Evolutionary conservation across 2,113 vertebrate species (phyloP).

Genomic region (Meleagris gallopavo): DNA sequence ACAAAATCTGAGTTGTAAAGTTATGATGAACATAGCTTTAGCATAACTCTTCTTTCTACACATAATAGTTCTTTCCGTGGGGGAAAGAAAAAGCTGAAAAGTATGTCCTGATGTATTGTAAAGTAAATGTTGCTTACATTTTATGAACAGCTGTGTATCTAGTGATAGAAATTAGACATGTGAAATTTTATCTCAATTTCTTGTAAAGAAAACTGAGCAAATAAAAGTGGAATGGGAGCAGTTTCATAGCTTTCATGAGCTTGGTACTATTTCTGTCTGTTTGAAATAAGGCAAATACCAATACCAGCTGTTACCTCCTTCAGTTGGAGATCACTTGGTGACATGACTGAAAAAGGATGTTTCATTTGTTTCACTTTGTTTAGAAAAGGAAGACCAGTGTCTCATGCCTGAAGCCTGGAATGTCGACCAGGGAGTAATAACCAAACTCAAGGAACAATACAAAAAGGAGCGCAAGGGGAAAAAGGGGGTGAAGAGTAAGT

Average conservation of each 20-base stretch:
- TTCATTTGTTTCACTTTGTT: conserved; percentile 91
- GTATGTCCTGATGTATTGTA: not conserved
- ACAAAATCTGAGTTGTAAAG: not conserved
- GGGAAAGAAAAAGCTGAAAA: conserved; percentile 9
- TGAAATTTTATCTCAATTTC: not conserved
- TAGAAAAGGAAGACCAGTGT: conserved; percentile 98
- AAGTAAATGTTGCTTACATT: not conserved
- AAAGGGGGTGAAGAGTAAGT: conserved; percentile 99
- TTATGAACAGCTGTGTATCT: not conserved
- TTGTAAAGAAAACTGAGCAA: conserved; percentile 27
- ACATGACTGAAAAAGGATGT: conserved; percentile 84
- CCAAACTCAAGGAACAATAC: conserved; percentile 99
- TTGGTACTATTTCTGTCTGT: conserved; percentile 59
- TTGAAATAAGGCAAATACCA: conserved; percentile 57
- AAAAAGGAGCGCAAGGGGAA: conserved; percentile 99
- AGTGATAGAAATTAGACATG: not conserved
- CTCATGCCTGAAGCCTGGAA: conserved; percentile 98
- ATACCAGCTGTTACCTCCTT: conserved; percentile 62
- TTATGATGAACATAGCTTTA: not conserved
- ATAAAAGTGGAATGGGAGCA: conserved; percentile 5
- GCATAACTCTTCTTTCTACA: not conserved
- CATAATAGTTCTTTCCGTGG: not conserved
- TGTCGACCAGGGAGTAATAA: conserved; percentile 99
- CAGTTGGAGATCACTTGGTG: conserved; percentile 64
- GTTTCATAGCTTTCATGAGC: conserved; percentile 48